phyloP scores from a whole-genome alignment of 1,140 invertebrate genomes.

The Lamellibrachia luymesi region DNA sequence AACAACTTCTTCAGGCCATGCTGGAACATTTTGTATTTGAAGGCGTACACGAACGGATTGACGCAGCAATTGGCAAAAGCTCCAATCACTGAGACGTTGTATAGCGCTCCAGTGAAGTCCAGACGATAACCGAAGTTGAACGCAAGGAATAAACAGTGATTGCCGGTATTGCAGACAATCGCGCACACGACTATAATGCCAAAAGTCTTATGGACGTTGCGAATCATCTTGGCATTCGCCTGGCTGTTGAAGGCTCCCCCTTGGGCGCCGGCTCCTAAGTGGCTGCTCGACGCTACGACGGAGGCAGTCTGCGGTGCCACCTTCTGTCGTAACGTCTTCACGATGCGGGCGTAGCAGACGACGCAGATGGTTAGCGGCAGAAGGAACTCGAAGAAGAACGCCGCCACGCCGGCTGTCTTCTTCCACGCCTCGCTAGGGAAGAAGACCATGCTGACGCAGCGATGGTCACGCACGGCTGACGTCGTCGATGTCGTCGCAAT shows the following conservation, averaged over 20 bases:
- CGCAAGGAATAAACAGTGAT: too few species aligned
- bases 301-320: not conserved
- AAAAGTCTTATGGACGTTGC: slow-evolving; percentile 9
- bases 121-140: too few species aligned
- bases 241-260: not conserved
- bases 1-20: too few species aligned
- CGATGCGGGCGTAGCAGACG: slow-evolving; percentile 21
- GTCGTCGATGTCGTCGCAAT: not conserved
- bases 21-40: too few species aligned
- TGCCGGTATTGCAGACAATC: not conserved
- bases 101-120: too few species aligned
- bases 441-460: not conserved
- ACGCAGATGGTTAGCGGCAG: slow-evolving; percentile 12
- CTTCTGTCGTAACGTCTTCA: not conserved
- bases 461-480: not conserved
- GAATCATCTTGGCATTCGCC: not conserved
- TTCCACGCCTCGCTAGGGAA: not conserved
- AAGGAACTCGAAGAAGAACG: slow-evolving; percentile 19
- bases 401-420: not conserved
- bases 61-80: too few species aligned
- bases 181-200: slow-evolving; percentile 3
- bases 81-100: too few species aligned
- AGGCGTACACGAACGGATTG: too few species aligned
- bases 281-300: not conserved
- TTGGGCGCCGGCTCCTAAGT: too few species aligned